Evolutionary conservation across 2,113 vertebrate species (phyloP), one percentile per base, ranked within the genome.

Genomic region (Coturnix japonica): DNA sequence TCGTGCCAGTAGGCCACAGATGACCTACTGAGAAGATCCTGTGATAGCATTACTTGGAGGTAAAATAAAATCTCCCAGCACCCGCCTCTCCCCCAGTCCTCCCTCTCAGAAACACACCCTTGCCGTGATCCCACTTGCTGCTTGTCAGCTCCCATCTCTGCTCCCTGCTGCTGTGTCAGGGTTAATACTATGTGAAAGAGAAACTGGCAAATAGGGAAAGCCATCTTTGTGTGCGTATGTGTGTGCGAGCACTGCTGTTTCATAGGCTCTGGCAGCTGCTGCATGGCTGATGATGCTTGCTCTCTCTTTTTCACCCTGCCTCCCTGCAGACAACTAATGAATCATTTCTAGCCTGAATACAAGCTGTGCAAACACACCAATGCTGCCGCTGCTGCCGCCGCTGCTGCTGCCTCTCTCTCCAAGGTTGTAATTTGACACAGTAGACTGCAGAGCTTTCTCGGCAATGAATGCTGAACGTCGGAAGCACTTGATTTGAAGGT

Each of bases 211-310:
- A 60, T 64, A 64, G 81, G 91, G 72, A 97, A 89, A 97, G 97
- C 97, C 97, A 97, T 97, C 97, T 98, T 96, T 89, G 96, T 54
- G 95, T 85, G 97, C 92, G 96, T 89, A 41, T 56, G 94, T 66
- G 80, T 87, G 66, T 47, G 91, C 23, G 41, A 77, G 91, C 97
- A 21, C 87, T 88, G 97, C 93, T 94, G 95, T 97, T 87, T 93
- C 96, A 89, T 87, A 93, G 96, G 97, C 97, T 95, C 89, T 11
- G 91, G 85, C 93, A 35, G 91, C 95, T 54, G 97, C 96, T 97
- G 98, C 98, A 96, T 95, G 97, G 97, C 95, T 95, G 96, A 76
- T 93, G 97, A 96, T 97, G 97, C 98, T 97, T 26, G 65, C 91
- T 33, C 81, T 61, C 88, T 85, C 94, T 84, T 85, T 91, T 93